Conservation (phyloP, 1,140 invertebrate species). For the Arctopsyche grandis region DNA sequence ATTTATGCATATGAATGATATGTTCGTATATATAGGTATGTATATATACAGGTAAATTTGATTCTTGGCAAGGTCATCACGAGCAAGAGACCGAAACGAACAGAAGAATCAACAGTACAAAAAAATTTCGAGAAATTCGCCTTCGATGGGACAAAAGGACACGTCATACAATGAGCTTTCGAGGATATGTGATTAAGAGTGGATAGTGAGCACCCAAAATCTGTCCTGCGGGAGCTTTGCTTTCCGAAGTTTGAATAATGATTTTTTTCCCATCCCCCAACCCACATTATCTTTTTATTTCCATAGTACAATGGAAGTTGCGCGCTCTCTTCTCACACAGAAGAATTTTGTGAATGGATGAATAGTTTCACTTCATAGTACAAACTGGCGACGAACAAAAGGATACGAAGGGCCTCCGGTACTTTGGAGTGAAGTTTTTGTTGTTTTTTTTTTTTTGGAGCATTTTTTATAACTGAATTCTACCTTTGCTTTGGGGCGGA, state of each 20-base stretch:
- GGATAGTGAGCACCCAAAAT: constrained; percentile 3
- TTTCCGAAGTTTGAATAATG: neutral
- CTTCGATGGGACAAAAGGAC: neutral
- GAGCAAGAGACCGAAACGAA: neutral
- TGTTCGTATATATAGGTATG: neutral
- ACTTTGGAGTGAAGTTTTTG: neutral
- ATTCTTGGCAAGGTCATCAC: neutral
- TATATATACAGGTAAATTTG: neutral
- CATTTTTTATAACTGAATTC: constrained; percentile 1
- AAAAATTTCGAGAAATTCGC: neutral
- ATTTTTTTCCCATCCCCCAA: neutral
- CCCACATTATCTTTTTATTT: no score
- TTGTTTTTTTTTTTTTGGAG: neutral
- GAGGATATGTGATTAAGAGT: constrained; percentile 10
- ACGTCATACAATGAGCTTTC: neutral
- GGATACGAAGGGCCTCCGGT: neutral
- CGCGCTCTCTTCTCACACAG: neutral
- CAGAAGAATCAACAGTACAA: neutral
- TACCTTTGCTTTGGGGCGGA: constrained; percentile 10
- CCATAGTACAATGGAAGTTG: no score
- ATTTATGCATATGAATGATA: no score
- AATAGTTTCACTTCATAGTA: constrained; percentile 13
- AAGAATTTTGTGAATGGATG: neutral
- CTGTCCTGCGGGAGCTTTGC: constrained; percentile 16
- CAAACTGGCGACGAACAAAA: neutral